Conservation (phyloP, 1,140 invertebrate species). For the Aleiodes sp. region DNA sequence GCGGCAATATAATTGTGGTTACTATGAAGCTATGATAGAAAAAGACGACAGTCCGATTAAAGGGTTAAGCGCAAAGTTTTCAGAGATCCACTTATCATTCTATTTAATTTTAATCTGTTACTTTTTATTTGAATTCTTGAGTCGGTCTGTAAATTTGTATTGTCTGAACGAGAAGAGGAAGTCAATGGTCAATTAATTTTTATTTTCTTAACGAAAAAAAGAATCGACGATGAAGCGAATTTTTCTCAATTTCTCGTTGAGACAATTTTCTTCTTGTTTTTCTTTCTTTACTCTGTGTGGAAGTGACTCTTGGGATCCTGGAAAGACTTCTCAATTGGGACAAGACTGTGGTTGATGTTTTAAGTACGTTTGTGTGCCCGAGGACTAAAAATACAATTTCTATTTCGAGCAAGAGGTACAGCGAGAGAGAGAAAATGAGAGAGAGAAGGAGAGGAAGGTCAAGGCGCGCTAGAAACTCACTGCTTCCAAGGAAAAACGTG, state of each 20-base stretch:
- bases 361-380: background rate
- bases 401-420: conserved; percentile 45
- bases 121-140: too few species aligned
- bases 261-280: too few species aligned
- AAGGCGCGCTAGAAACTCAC: conserved; percentile 46
- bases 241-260: too few species aligned
- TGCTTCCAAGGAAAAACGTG: conserved; percentile 36
- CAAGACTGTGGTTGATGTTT: background rate
- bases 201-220: background rate
- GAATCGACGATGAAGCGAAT: too few species aligned
- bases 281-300: too few species aligned
- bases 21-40: too few species aligned
- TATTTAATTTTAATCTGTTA: too few species aligned
- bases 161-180: background rate
- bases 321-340: background rate
- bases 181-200: background rate
- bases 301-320: too few species aligned
- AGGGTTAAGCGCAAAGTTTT: too few species aligned
- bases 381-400: conserved; percentile 54
- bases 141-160: background rate
- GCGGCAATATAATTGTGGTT: too few species aligned
- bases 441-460: conserved; percentile 47
- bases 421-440: background rate
- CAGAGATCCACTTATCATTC: too few species aligned
- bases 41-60: too few species aligned